Evolutionary conservation across 2,113 vertebrate genomes (phyloP), one percentile per base, ranked within the genome.

Genomic region (Pituophis catenifer): DNA sequence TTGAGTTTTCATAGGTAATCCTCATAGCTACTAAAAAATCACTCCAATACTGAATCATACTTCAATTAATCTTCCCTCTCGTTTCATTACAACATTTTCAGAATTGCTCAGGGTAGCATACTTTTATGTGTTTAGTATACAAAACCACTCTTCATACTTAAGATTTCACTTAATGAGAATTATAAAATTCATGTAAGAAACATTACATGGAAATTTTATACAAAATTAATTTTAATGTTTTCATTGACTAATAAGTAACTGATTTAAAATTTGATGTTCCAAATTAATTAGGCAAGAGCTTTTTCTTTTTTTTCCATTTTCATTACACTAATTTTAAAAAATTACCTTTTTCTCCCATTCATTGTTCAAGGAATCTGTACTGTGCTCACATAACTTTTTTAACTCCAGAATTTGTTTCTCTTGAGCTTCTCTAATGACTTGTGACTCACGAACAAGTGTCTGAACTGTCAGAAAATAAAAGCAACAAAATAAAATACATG

Each of bases 281-380:
- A 50, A 70, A 75, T 90, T 75, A 90, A 52, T 53, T 17, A 53
- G 19, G 29, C 48, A 52, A 2, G 1, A 90, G 89, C 26, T 90
- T 65, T 58, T n/a, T 15, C 29, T 62, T 11, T 3, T 75, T 38
- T 75, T 10, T 58, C 12, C 53, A 86, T 57, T 93, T 38, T 33
- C 55, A 93, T 44, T 86, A n/a, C 1, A 81, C 50, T 3, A 81
- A 93, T 38, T 1, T 1, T 15, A 44, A 91, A 94, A 91, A 59
- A 0, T 95, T 98, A 99, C 99, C 98, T 98, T 99, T 96, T 98
- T 99, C 97, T 99, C 99, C 98, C 98, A 99, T 89, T 99, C 98
- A 1, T 99, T 99, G 97, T 98, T 99, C 96, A 99, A 94, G 94
- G 96, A 98, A 55, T 99, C 98, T 5, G 93, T 90, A 94, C 98